Evolutionary conservation across 2,797 vertebrate species (phyloP), one percentile per base, ranked within the genome.

Genomic region (Pempheris klunzingeri): DNA sequence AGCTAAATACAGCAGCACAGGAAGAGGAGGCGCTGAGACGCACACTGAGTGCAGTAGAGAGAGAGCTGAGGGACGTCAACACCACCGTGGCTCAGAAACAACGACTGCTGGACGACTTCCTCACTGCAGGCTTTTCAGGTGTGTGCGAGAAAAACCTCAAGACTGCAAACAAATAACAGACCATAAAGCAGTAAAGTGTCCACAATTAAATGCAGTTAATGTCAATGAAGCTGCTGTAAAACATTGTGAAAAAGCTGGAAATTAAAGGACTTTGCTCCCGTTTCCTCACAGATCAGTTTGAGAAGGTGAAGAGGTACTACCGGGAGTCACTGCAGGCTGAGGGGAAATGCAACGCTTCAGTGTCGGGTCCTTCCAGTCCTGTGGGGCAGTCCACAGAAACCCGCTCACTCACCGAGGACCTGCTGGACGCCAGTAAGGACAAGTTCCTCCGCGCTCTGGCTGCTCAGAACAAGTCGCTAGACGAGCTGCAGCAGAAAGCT

Each of bases 231-330:
- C 41, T 22, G 13, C 28, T n/a, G n/a, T n/a, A n/a, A n/a, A n/a
- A n/a, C n/a, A n/a, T n/a, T n/a, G n/a, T n/a, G n/a, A n/a, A n/a
- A n/a, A n/a, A n/a, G n/a, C n/a, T n/a, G n/a, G n/a, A n/a, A n/a
- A n/a, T n/a, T n/a, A n/a, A n/a, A n/a, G n/a, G n/a, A 54, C 28
- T 3, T 17, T 26, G 17, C 20, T 38, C 14, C 18, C 59, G 8
- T 71, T 61, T 80, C 47, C n/a, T 55, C 13, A 24, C 93, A 99
- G 97, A 96, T 78, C 92, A 95, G n/a, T 94, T 90, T 83, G 74
- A 95, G 41, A 94, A 93, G 15, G 91, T 97, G 47, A 84, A 92
- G 86, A 93, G 80, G 11, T 95, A 87, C 13, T 90, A 85, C 68
- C 77, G 43, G 75, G 84, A 90, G 82, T 98, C 97, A 0, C 22